phyloP scores from a whole-genome alignment of 2,113 vertebrate genomes.

The Elephantulus edwardii region DNA sequence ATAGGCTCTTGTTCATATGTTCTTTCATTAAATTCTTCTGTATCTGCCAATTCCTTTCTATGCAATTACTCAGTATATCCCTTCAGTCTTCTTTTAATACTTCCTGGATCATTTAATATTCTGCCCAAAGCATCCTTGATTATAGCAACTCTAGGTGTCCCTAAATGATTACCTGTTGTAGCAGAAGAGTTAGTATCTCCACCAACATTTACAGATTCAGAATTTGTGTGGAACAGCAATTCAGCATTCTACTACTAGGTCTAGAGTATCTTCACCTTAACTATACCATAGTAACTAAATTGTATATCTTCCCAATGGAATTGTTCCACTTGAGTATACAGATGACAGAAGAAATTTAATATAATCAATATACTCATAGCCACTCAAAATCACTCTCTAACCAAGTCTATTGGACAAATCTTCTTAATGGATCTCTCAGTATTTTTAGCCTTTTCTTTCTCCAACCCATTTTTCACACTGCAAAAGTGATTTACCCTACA shows the following conservation, averaged over 20 bases:
- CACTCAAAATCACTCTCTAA: conserved; percentile 45
- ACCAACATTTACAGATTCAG: conserved; percentile 27
- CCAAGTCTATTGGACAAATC: conserved; percentile 9
- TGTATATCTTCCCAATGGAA: neutral
- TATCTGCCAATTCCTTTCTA: too few species aligned
- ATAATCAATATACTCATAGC: neutral
- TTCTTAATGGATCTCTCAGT: neutral
- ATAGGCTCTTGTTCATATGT: too few species aligned
- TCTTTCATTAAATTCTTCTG: too few species aligned
- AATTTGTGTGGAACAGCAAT: neutral
- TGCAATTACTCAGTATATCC: too few species aligned
- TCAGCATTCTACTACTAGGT: neutral
- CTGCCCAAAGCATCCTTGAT: too few species aligned
- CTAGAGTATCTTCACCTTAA: neutral
- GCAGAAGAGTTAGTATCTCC: neutral
- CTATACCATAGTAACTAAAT: neutral
- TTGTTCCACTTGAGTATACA: conserved; percentile 25
- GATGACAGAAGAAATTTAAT: neutral
- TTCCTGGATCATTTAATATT: neutral
- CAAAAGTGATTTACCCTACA: neutral
- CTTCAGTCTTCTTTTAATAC: too few species aligned
- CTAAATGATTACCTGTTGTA: neutral
- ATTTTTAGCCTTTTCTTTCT: neutral
- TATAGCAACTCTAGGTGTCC: too few species aligned
- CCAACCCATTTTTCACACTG: neutral